Evolutionary conservation across 2,888 invertebrate species (phyloP), one percentile per base, ranked within the genome.

Genomic region (Cheilosia urbana): DNA sequence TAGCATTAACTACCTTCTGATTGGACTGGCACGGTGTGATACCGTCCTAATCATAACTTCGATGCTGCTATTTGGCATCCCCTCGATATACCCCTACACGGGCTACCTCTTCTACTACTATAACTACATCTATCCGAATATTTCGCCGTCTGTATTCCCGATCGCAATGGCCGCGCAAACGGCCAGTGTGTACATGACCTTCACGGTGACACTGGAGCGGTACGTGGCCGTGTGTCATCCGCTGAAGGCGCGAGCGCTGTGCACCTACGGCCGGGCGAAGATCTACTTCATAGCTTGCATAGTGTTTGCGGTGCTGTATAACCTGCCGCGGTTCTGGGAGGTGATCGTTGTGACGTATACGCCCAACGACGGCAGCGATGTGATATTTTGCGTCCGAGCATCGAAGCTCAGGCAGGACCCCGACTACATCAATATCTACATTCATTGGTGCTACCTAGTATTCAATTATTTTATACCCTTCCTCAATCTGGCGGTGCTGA

Each of bases 171-270:
- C 96, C 24, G 96, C 97, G 71, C 98, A 99, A 93, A 98, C 98
- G 87, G 97, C 97, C 82, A 98, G 98, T 66, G 97, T 98, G 73
- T 99, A 98, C 93, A 94, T 99, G 90, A 96, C 96, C 57, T 93
- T 96, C 81, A 97, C 97, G 87, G 97, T 98, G 75, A 98, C 98
- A 0, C 93, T 98, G 89, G 98, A 98, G 92, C 94, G 99, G 71
- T 99, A 98, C 93, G 97, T 98, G 85, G 98, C 98, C 4, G 97
- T 97, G 40, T 97, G 97, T 90, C 97, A 97, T 91, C 98, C 98
- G 0, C 93, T 99, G 65, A 94, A 95, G 87, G 98, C 98, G 1
- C 94, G 97, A 69, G 96, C 97, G 2, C 94, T 98, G 88, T 98
- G 98, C 93, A 98, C 98, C 2, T 97, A 97, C 90, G 95, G 96